These are phyloP conservation scores for Pinna nobilis DNA, from an alignment of 1,140 invertebrate species.

Conservation along the genomic window DNA sequence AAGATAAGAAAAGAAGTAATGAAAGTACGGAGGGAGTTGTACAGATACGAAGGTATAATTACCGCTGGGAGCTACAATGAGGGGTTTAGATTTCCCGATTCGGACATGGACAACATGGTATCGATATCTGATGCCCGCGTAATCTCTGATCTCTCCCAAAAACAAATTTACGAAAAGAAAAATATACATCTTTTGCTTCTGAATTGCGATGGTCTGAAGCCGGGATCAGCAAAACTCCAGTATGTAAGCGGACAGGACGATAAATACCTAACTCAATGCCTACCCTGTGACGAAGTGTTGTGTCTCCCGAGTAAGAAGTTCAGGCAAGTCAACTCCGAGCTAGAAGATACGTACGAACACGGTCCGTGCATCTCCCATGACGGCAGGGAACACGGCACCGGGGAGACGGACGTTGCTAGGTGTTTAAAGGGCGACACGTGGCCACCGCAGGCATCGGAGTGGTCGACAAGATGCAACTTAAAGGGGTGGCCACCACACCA, in stretches of 20 bases:
- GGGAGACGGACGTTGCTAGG: background rate
- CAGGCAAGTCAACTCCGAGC: background rate
- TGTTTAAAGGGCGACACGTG: background rate
- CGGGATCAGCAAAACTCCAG: background rate
- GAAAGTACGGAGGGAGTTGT: background rate
- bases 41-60: background rate
- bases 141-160: background rate
- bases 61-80: background rate
- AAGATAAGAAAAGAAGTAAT: background rate
- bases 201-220: background rate
- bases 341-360: background rate
- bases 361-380: slow-evolving; percentile 3
- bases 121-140: background rate
- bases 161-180: background rate
- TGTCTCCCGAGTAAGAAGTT: background rate
- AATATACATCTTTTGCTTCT: background rate
- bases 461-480: background rate
- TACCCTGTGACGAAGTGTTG: background rate
- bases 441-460: background rate
- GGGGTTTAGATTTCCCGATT: background rate
- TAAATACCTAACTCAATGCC: background rate
- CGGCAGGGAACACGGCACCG: background rate
- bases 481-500: background rate
- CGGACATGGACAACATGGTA: background rate
- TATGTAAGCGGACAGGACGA: background rate